Conservation (phyloP, 2,113 vertebrate genomes). For the Ophthalmolycus amberensis region DNA sequence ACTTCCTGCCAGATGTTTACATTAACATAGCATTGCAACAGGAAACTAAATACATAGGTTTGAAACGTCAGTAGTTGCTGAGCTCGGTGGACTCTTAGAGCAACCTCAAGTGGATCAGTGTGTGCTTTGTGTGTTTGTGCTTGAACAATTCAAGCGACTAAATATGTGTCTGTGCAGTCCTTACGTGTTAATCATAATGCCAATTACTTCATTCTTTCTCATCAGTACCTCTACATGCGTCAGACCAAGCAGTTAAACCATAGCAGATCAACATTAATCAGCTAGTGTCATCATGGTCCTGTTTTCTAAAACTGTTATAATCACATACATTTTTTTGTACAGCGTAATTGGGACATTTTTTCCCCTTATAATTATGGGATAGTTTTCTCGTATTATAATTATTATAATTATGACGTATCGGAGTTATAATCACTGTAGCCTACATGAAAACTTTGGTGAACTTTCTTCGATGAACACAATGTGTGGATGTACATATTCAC, state of each 20-base stretch:
- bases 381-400: slow-evolving; percentile 28
- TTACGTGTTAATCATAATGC: not conserved
- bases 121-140: not conserved
- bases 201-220: not conserved
- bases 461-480: slow-evolving; percentile 16
- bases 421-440: slow-evolving; percentile 31
- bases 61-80: not conserved
- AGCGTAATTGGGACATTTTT: slow-evolving; percentile 28
- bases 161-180: not conserved
- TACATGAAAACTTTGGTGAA: slow-evolving; percentile 19
- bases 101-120: not conserved
- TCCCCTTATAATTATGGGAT: slow-evolving; percentile 22
- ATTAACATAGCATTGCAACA: not conserved
- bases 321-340: slow-evolving; percentile 15
- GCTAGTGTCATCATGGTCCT: not conserved
- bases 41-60: not conserved
- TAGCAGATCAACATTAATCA: slow-evolving; percentile 14
- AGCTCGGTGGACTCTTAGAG: too few species aligned
- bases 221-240: not conserved
- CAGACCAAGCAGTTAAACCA: not conserved
- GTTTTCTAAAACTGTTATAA: slow-evolving; percentile 20
- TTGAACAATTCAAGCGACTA: not conserved
- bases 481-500: not conserved
- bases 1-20: not conserved
- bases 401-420: slow-evolving; percentile 14